Percentiles rank a stretch among this genome's conserved stretches.
Conservation (phyloP, 2,888 invertebrate species). For the Oasisia sp. region DNA sequence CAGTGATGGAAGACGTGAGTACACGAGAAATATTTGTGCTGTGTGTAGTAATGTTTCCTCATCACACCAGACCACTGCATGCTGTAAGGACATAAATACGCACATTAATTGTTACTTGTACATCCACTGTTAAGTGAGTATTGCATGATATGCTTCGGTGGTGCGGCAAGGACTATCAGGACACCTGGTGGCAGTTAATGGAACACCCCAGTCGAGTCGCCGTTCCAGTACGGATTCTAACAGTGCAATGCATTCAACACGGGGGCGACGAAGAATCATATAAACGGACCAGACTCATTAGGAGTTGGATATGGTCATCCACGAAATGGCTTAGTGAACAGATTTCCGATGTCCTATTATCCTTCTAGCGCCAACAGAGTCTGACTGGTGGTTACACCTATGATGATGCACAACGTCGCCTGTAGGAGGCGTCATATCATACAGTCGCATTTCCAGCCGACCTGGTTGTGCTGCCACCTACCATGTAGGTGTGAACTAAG, state of each 20-base stretch:
- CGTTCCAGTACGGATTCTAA: not conserved
- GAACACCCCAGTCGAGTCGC: not conserved
- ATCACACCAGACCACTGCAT: too few species aligned
- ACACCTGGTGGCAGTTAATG: too few species aligned
- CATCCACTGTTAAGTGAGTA: not conserved
- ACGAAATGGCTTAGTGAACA: not conserved
- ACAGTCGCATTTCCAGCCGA: not conserved
- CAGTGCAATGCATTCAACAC: not conserved
- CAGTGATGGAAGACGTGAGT: too few species aligned
- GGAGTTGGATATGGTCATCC: not conserved
- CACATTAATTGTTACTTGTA: not conserved
- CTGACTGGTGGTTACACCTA: not conserved
- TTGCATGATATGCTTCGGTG: too few species aligned
- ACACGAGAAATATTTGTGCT: too few species aligned
- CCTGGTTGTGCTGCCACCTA: not conserved
- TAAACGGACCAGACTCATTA: not conserved
- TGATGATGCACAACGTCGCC: not conserved
- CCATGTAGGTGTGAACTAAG: not conserved
- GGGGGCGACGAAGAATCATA: not conserved
- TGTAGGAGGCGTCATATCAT: not conserved
- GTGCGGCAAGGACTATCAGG: not conserved
- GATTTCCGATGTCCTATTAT: not conserved
- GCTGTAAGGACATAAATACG: too few species aligned
- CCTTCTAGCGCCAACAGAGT: not conserved
- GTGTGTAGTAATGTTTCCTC: too few species aligned